These are phyloP conservation scores for Synanthedon vespiformis DNA, from an alignment of 2,888 invertebrate genomes.

Conservation along the genomic window DNA sequence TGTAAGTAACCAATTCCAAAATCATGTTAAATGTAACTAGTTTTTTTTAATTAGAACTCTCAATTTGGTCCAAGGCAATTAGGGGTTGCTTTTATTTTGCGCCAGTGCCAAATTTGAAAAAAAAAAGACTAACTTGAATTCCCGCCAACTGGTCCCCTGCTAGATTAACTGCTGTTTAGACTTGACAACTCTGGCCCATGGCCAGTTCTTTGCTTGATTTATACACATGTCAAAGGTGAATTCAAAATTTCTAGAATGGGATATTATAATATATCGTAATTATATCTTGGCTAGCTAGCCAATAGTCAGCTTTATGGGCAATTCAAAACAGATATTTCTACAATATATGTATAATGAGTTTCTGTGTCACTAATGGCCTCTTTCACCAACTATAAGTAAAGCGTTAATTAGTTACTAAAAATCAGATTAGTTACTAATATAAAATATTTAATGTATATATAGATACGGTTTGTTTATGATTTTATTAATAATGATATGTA, in stretches of 20 bases:
- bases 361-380: too few relatives aligned
- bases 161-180: constrained; percentile 61
- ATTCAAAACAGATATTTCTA: too few relatives aligned
- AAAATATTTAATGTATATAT: too few relatives aligned
- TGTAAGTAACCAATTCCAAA: not conserved
- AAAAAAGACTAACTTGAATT: constrained; percentile 35
- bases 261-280: not conserved
- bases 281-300: too few relatives aligned
- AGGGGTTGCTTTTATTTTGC: constrained; percentile 47
- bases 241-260: not conserved
- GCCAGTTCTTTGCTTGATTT: constrained; percentile 32
- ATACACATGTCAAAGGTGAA: constrained; percentile 15
- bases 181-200: constrained; percentile 32
- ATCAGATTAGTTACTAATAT: too few relatives aligned
- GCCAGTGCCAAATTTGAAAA: constrained; percentile 51
- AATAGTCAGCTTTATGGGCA: too few relatives aligned
- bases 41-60: constrained; percentile 4
- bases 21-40: not conserved
- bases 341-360: too few relatives aligned
- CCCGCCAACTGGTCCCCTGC: constrained; percentile 39
- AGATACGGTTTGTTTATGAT: too few relatives aligned
- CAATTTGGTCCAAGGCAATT: constrained; percentile 55
- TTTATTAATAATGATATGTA: too few relatives aligned
- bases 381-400: too few relatives aligned
- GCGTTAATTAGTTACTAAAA: too few relatives aligned